These are phyloP conservation scores for Eucriotettix oculatus DNA, from an alignment of 2,888 invertebrate species.

Conservation along the genomic window DNA sequence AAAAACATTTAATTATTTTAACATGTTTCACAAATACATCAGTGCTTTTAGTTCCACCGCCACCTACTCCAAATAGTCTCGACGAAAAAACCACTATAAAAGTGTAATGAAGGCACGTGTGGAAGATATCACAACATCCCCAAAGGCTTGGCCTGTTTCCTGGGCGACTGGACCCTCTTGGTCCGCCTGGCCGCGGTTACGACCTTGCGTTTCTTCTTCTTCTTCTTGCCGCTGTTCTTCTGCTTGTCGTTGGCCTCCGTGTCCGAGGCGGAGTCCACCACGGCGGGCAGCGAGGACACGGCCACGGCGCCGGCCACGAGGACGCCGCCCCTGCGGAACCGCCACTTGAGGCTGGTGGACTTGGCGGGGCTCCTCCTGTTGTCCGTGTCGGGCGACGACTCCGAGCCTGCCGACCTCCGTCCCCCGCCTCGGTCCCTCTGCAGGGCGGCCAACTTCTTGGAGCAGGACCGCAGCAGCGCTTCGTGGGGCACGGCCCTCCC, in stretches of 20 bases:
- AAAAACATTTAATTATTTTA: too few species aligned
- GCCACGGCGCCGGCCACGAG: conserved; percentile 37
- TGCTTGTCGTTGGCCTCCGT: conserved; percentile 1
- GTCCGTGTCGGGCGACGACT: background rate
- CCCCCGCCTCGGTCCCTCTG: background rate
- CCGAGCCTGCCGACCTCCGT: background rate
- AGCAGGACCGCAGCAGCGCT: conserved; percentile 4
- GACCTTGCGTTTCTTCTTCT: background rate
- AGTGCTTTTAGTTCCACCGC: too few species aligned
- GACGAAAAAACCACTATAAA: too few species aligned
- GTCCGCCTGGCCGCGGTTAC: too few species aligned
- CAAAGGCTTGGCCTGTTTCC: too few species aligned
- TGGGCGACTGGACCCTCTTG: too few species aligned
- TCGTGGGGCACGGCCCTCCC: background rate
- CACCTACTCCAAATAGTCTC: too few species aligned
- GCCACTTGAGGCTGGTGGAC: conserved; percentile 24
- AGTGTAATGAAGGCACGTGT: too few species aligned
- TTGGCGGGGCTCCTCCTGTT: conserved; percentile 13
- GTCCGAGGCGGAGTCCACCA: background rate
- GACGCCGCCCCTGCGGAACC: conserved; percentile 38
- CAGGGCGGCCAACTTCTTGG: conserved; percentile 4
- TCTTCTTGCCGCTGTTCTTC: conserved; percentile 1
- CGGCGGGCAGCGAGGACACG: background rate
- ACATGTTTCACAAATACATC: too few species aligned
- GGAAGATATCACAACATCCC: too few species aligned